Base-by-base conservation (phyloP, 2,888 invertebrate genomes). In the Onchidella celtica region DNA sequence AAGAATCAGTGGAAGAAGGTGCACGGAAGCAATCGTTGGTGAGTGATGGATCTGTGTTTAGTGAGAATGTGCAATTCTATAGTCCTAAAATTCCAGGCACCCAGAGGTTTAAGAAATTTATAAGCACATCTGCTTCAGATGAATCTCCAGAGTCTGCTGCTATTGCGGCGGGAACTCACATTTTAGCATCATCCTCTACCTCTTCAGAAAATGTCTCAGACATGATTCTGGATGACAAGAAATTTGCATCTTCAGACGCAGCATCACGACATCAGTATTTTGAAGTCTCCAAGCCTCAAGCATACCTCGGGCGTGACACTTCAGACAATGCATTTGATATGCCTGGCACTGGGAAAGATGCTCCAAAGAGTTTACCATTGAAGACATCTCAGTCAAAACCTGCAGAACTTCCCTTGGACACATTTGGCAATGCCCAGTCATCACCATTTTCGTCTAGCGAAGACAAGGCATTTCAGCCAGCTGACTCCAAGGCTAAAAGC, bases 241-340 rank as follows among this genome's bases (percentile, higher is more conserved):
- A 61, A 29, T 0, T 29, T 11, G 59, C n/a, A 6, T 14, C 55
- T 14, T 4, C 40, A 36, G 79, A 70, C 32, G 21, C 29, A 1
- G 24, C 59, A 38, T 55, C 61, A 17, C 17, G n/a, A 4, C 69
- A 55, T n/a, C 81, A 75, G 61, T 81, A 57, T 69, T 81, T 81
- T 69, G 81, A 81, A 61, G 75, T 75, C n/a, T 81, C 81, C n/a
- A 81, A 75, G 21, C 81, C 81, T 32, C 59, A 81, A 63, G 69
- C 75, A 17, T 68, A 55, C 27, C 79, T 57, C 66, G 66, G 79
- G n/a, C 32, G 59, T 27, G 59, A 66, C 57, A 72, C 32, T 1
- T 32, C 61, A n/a, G 63, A 61, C 24, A 32, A 17, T n/a, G 36
- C 14, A 4, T 21, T 57, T 21, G 14, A 0, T 36, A n/a, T 24